Evolutionary conservation across 2,113 vertebrate species (phyloP).

Genomic region (Anarhynchus alexandrinus): DNA sequence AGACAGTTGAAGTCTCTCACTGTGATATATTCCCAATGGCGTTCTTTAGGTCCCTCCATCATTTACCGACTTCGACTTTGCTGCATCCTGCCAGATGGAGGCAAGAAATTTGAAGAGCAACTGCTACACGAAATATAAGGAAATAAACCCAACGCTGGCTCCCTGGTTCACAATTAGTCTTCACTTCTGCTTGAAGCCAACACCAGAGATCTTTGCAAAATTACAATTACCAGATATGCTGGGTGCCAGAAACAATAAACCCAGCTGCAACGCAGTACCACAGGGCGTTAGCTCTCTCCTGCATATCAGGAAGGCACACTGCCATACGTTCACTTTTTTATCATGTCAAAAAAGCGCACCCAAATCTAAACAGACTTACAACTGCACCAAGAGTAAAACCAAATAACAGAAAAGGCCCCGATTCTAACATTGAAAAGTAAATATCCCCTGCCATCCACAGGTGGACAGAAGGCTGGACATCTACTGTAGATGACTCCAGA

Average conservation of each 20-base stretch:
- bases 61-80: conserved; percentile 19
- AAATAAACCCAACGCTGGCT: not conserved
- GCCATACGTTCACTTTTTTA: not conserved
- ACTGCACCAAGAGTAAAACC: not conserved
- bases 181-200: not conserved
- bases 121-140: not conserved
- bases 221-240: not conserved
- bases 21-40: not conserved
- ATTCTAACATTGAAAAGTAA: not conserved
- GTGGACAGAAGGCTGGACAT: not conserved
- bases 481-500: not conserved
- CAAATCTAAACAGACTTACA: not conserved
- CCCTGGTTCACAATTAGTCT: not conserved
- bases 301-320: not conserved
- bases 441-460: not conserved
- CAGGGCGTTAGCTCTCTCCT: not conserved
- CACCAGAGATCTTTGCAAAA: not conserved
- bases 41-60: not conserved
- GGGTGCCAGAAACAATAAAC: conserved; percentile 12
- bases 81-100: conserved; percentile 10
- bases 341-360: not conserved
- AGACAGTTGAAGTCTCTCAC: not conserved
- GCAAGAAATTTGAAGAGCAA: conserved; percentile 36
- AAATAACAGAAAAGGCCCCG: not conserved
- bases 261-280: not conserved